These are phyloP conservation scores for Anolis carolinensis DNA, from an alignment of 2,113 vertebrate species.

Conservation along the genomic window DNA sequence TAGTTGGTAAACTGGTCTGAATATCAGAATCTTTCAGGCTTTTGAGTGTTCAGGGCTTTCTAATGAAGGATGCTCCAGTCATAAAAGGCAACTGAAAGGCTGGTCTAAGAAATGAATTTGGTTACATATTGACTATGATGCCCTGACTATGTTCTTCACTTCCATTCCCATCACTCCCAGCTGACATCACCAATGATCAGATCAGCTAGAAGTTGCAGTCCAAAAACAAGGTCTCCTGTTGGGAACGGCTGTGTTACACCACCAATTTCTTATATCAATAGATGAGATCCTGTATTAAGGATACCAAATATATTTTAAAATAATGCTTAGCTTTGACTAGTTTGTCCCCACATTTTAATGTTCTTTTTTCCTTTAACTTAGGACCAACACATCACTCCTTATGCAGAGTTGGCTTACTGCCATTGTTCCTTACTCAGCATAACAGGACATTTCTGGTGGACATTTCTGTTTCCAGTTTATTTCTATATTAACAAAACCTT, in stretches of 20 bases:
- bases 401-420: slow-evolving; percentile 5
- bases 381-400: not conserved
- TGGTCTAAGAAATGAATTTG: slow-evolving; percentile 77
- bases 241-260: not conserved
- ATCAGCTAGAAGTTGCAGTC: no score
- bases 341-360: not conserved
- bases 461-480: not conserved
- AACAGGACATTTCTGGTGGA: not conserved
- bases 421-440: slow-evolving; percentile 33
- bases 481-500: not conserved
- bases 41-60: slow-evolving; percentile 74
- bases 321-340: slow-evolving; percentile 27
- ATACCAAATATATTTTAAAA: not conserved
- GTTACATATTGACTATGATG: no score
- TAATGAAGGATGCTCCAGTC: slow-evolving; percentile 74
- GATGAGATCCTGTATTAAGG: not conserved
- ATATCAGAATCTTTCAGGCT: slow-evolving; percentile 69
- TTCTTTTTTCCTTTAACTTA: not conserved
- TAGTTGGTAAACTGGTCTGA: slow-evolving; percentile 72
- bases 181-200: no score
- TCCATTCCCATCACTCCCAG: not conserved
- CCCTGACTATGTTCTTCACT: not conserved
- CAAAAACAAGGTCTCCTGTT: no score
- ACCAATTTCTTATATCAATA: not conserved
- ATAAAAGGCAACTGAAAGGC: slow-evolving; percentile 79